Conservation (phyloP, 2,888 invertebrate species). For the Congeria kusceri region DNA sequence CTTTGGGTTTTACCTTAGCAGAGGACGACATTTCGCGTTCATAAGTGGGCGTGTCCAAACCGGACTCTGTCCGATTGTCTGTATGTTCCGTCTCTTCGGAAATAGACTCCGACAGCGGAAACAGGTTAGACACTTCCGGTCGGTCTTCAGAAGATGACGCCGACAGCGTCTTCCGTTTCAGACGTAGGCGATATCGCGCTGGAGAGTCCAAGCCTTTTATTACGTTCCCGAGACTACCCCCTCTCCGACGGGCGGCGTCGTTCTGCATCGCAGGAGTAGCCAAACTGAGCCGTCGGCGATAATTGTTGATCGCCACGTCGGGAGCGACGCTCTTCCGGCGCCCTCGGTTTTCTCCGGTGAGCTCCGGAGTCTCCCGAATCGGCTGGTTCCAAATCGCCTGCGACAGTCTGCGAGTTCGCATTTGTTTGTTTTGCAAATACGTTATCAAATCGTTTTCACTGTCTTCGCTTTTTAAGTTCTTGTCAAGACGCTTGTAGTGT, state of each 20-base stretch:
- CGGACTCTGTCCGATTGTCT: not conserved
- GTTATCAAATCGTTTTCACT: conserved; percentile 66
- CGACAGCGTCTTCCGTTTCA: conserved; percentile 31
- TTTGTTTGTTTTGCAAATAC: conserved; percentile 70
- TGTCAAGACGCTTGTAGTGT: conserved; percentile 61
- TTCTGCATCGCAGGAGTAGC: conserved; percentile 55
- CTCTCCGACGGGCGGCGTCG: conserved; percentile 41
- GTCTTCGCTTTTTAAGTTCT: conserved; percentile 65
- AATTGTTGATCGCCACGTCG: conserved; percentile 58
- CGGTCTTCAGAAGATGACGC: conserved; percentile 26
- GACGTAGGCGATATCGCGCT: conserved; percentile 40
- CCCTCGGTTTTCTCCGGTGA: not conserved
- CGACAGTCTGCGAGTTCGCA: conserved; percentile 66
- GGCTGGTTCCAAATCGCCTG: conserved; percentile 54
- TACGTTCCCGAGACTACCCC: conserved; percentile 50
- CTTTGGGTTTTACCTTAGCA: not conserved
- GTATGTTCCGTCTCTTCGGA: not conserved
- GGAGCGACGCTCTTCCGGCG: conserved; percentile 51
- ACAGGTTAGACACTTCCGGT: conserved; percentile 17
- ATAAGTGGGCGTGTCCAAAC: not conserved
- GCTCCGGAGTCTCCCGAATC: conserved; percentile 9
- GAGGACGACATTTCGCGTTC: not conserved
- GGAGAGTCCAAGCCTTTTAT: conserved; percentile 53
- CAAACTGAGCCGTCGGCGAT: conserved; percentile 67
- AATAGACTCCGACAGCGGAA: conserved; percentile 23